These are phyloP conservation scores for Heliconius melpomene DNA, from an alignment of 1,140 invertebrate species.

Conservation along the genomic window DNA sequence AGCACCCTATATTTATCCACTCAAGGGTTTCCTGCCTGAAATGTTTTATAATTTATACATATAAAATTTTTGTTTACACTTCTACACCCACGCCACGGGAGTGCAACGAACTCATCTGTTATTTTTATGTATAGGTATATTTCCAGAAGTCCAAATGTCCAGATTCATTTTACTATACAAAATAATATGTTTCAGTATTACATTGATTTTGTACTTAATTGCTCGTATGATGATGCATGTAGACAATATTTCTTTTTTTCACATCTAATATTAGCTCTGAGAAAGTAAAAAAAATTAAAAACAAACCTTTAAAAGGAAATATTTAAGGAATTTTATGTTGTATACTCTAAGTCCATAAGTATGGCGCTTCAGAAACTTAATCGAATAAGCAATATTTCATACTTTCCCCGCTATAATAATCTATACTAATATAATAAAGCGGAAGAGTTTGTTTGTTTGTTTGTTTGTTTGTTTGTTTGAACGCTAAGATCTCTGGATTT, in stretches of 20 bases:
- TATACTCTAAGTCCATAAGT: not conserved
- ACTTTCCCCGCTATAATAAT: constrained; percentile 30
- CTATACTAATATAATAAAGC: too few species aligned
- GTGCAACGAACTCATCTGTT: constrained; percentile 59
- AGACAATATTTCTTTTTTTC: too few species aligned
- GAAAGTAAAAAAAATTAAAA: too few species aligned
- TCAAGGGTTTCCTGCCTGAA: constrained; percentile 74
- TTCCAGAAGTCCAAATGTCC: constrained; percentile 26
- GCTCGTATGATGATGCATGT: too few species aligned
- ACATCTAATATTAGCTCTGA: too few species aligned
- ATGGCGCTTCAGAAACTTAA: constrained; percentile 7
- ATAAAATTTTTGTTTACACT: constrained; percentile 65
- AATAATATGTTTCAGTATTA: not conserved
- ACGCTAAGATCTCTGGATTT: too few species aligned
- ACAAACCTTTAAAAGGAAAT: not conserved
- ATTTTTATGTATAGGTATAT: constrained; percentile 48
- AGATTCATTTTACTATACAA: not conserved
- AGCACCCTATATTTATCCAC: constrained; percentile 69
- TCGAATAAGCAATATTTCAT: constrained; percentile 29
- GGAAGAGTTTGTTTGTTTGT: too few species aligned
- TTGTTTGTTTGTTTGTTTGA: too few species aligned
- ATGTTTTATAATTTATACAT: constrained; percentile 74
- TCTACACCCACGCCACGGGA: constrained; percentile 56
- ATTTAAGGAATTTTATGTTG: not conserved
- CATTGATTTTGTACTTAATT: not conserved